Conservation (phyloP, 2,888 invertebrate genomes). For the Hartigia nigra region DNA sequence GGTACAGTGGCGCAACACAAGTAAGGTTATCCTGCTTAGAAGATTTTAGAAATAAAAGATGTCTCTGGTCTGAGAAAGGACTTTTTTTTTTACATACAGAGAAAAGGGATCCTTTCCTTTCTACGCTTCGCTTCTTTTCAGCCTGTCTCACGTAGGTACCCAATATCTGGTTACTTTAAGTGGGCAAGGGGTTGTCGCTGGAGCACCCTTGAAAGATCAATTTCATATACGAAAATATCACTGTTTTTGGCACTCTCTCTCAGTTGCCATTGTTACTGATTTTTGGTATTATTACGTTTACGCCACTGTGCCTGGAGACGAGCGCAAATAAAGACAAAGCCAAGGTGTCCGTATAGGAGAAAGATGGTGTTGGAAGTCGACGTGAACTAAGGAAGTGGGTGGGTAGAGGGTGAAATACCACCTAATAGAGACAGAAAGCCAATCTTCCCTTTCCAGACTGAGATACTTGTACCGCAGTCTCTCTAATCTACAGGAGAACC, state of each 20-base stretch:
- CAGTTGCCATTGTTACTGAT: neutral
- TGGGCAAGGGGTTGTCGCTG: neutral
- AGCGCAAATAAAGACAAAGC: constrained; percentile 35
- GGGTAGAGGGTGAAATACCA: constrained; percentile 21
- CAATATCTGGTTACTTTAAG: neutral
- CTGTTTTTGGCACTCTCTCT: too few relatives aligned
- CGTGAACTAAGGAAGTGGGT: constrained; percentile 9
- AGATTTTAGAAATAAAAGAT: neutral
- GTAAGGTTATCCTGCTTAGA: neutral
- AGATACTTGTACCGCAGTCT: constrained; percentile 42
- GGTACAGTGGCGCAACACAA: neutral
- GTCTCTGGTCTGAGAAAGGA: neutral
- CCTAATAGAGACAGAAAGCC: constrained; percentile 47
- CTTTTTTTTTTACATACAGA: neutral
- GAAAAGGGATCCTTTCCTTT: neutral
- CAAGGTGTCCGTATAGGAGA: constrained; percentile 16
- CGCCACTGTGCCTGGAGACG: constrained; percentile 20
- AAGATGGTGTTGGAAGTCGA: constrained; percentile 8
- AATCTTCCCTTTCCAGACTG: constrained; percentile 41
- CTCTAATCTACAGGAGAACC: constrained; percentile 57
- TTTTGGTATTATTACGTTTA: neutral
- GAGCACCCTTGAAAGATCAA: neutral
- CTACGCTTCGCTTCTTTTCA: neutral
- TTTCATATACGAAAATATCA: neutral
- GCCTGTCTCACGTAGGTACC: neutral